Evolutionary conservation across 2,888 invertebrate species (phyloP), one percentile per base, ranked within the genome.

Genomic region (Allacma fusca): DNA sequence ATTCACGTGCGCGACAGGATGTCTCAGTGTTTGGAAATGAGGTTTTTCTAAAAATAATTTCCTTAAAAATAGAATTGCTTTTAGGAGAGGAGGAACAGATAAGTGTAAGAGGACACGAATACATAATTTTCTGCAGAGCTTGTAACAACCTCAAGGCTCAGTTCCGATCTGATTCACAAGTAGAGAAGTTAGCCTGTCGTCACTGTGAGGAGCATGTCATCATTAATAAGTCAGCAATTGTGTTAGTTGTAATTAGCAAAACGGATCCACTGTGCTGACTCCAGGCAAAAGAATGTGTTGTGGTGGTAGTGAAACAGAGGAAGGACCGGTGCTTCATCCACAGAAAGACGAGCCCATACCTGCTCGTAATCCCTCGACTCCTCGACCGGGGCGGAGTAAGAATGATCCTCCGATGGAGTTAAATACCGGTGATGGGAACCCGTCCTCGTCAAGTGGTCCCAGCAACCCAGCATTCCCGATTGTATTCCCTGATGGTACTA

Each of bases 21-120:
- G 26, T 12, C 12, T 26, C 13, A 23, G 23, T 24, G 62, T 26
- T 50, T 68, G 28, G 75, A 75, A 75, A 68, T 75, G 67, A 75
- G 68, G 75, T 57, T 75, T 75, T 75, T 43, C 75, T 75, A 75
- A 75, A 75, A 75, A 75, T 75, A 75, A 34, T 24, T 67, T 21
- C 28, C 75, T 28, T 65, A 75, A 44, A 75, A 75, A 75, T 75
- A 75, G 75, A 64, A 24, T n/a, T 62, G 21, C 1, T 34, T 75
- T 43, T 34, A 34, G 24, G 57, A 57, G 28, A n/a, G n/a, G n/a
- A n/a, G 16, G 28, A 24, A 19, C 16, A 34, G 9, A 9, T n/a
- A 67, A 29, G 34, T 24, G 59, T 7, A 72, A n/a, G 24, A 62
- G 57, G 7, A 62, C 1, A 24, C 26, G 62, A 26, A 62, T 26